phyloP scores from a whole-genome alignment of 2,113 vertebrate species.

The Aptenodytes patagonicus region DNA sequence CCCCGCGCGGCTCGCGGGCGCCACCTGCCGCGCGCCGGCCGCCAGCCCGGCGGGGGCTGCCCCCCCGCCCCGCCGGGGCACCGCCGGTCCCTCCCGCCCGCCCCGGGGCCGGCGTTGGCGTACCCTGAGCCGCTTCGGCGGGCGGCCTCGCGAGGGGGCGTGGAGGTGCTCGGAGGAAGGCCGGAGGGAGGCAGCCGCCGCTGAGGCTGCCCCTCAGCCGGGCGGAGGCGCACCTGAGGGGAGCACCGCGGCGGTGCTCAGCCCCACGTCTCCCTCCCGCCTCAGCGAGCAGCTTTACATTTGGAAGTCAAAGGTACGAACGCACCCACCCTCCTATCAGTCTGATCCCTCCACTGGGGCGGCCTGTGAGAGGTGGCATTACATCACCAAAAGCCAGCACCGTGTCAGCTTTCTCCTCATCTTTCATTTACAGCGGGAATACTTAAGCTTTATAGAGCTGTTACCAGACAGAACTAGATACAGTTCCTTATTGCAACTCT shows the following conservation, averaged over 20 bases:
- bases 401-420: neutral
- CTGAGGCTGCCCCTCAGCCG: neutral
- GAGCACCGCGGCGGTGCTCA: neutral
- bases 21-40: no score
- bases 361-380: neutral
- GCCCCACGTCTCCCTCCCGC: no score
- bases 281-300: no score
- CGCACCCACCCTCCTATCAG: accelerated
- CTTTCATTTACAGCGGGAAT: accelerated
- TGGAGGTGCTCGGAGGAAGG: neutral
- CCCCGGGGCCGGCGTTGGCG: no score
- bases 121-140: neutral
- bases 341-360: accelerated
- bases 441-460: accelerated
- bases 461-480: accelerated
- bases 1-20: no score
- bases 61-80: no score
- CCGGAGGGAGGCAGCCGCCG: neutral
- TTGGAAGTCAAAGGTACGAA: no score
- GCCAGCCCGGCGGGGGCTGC: no score
- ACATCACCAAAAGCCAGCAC: neutral
- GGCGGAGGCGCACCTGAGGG: neutral
- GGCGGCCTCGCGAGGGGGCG: neutral
- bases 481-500: accelerated
- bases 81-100: neutral